These are phyloP conservation scores for Hippocampus zosterae DNA, from an alignment of 2,113 vertebrate species.

Conservation along the genomic window DNA sequence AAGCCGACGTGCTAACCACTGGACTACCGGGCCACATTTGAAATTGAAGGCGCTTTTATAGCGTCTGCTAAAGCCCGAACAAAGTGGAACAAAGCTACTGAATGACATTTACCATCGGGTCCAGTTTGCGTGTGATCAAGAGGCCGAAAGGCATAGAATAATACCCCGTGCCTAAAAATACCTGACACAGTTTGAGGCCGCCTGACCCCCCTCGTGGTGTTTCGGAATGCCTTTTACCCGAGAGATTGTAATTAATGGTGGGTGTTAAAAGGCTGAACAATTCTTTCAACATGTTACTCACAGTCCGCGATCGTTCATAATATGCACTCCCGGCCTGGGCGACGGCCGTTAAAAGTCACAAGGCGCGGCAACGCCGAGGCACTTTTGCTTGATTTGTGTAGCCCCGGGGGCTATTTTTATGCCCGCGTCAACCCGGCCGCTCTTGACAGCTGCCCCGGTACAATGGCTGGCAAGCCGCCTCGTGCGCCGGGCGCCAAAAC, in stretches of 20 bases:
- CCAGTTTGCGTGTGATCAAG: not conserved
- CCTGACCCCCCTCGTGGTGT: slow-evolving; percentile 5
- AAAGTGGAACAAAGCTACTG: not conserved
- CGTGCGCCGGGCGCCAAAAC: slow-evolving; percentile 31
- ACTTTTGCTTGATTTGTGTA: slow-evolving; percentile 45
- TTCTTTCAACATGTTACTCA: slow-evolving; percentile 25
- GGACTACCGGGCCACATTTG: no score
- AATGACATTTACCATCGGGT: not conserved
- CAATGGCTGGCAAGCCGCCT: slow-evolving; percentile 10
- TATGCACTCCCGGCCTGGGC: slow-evolving; percentile 16
- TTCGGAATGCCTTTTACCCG: slow-evolving; percentile 40
- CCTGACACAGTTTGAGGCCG: not conserved
- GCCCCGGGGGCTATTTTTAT: slow-evolving; percentile 37
- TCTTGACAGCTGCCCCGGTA: slow-evolving; percentile 20
- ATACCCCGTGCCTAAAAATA: not conserved
- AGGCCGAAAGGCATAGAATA: not conserved
- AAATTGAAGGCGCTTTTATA: not conserved
- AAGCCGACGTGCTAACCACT: no score
- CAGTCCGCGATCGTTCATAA: slow-evolving; percentile 39
- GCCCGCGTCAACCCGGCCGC: slow-evolving; percentile 44
- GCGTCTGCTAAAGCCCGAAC: not conserved
- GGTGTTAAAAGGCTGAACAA: slow-evolving; percentile 38
- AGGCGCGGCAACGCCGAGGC: slow-evolving; percentile 6
- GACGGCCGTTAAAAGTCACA: slow-evolving; percentile 33
- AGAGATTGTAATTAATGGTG: slow-evolving; percentile 26